Evolutionary conservation across 2,888 invertebrate genomes (phyloP).

Genomic region (Aromia moschata): DNA sequence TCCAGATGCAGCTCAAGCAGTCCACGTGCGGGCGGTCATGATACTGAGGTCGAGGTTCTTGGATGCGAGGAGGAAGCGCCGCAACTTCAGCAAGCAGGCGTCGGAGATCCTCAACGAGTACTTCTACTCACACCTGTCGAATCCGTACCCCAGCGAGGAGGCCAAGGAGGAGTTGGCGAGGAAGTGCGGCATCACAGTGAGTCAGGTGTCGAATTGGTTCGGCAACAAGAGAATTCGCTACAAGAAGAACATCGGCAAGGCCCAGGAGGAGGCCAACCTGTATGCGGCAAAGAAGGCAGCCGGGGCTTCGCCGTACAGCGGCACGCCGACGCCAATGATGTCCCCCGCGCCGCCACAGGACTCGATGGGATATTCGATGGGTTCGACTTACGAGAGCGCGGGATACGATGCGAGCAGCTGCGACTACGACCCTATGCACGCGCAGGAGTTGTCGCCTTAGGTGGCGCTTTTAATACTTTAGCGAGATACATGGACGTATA

Average conservation of each 20-base stretch:
- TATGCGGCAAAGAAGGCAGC: slow-evolving; percentile 99
- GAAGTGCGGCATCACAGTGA: slow-evolving; percentile 97
- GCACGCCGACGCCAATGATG: slow-evolving; percentile 95
- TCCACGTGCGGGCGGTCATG: slow-evolving; percentile 99
- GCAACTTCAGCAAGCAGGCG: slow-evolving; percentile 99
- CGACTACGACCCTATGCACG: slow-evolving; percentile 91
- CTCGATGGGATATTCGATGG: slow-evolving; percentile 93
- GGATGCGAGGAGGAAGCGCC: slow-evolving; percentile 87
- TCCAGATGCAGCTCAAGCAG: slow-evolving; percentile 98
- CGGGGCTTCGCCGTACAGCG: slow-evolving; percentile 79
- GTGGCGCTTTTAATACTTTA: not conserved
- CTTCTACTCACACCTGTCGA: slow-evolving; percentile 99
- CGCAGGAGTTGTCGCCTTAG: slow-evolving; percentile 78
- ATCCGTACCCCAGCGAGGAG: slow-evolving; percentile 99
- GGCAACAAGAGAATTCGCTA: slow-evolving; percentile 99
- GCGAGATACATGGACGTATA: slow-evolving; percentile 20
- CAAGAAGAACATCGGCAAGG: slow-evolving; percentile 99
- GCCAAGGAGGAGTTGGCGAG: slow-evolving; percentile 99
- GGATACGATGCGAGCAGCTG: slow-evolving; percentile 89
- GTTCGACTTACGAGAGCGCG: slow-evolving; percentile 89
- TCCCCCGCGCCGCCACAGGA: slow-evolving; percentile 92
- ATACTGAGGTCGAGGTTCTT: slow-evolving; percentile 89
- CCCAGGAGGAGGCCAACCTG: slow-evolving; percentile 98
- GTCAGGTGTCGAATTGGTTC: slow-evolving; percentile 96
- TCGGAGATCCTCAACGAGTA: slow-evolving; percentile 99